Evolutionary conservation across 1,140 invertebrate species (phyloP).

Genomic region (Ceratosolen solmsi): DNA sequence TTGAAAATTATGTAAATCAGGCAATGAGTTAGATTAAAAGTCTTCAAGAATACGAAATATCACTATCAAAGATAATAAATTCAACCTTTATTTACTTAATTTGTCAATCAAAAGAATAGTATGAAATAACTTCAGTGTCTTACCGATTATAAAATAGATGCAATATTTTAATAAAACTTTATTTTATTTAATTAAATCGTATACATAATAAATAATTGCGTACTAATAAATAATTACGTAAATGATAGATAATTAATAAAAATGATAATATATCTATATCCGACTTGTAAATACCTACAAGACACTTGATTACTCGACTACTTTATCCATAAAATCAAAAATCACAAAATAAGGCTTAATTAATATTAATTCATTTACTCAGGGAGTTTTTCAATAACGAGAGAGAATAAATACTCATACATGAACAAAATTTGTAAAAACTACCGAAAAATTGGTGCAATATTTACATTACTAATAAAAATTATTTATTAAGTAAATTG

Average conservation of each 20-base stretch:
- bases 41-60: neutral
- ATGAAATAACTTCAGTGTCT: neutral
- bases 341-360: slow-evolving; percentile 12
- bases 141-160: neutral
- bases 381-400: slow-evolving; percentile 27
- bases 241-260: no score
- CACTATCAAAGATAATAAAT: neutral
- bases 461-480: slow-evolving; percentile 21
- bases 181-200: neutral
- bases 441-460: slow-evolving; percentile 11
- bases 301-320: slow-evolving; percentile 1
- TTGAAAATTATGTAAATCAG: neutral
- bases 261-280: neutral
- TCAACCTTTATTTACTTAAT: neutral
- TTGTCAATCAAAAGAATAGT: neutral
- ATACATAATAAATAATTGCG: slow-evolving; percentile 8
- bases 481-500: neutral
- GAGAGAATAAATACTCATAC: slow-evolving; percentile 4
- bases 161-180: slow-evolving; percentile 18
- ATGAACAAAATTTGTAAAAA: slow-evolving; percentile 15
- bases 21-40: neutral
- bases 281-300: neutral
- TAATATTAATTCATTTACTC: slow-evolving; percentile 29
- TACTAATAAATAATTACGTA: neutral
- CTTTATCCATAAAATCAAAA: slow-evolving; percentile 19